phyloP scores from a whole-genome alignment of 2,888 invertebrate genomes.

The Conistra vaccinii region DNA sequence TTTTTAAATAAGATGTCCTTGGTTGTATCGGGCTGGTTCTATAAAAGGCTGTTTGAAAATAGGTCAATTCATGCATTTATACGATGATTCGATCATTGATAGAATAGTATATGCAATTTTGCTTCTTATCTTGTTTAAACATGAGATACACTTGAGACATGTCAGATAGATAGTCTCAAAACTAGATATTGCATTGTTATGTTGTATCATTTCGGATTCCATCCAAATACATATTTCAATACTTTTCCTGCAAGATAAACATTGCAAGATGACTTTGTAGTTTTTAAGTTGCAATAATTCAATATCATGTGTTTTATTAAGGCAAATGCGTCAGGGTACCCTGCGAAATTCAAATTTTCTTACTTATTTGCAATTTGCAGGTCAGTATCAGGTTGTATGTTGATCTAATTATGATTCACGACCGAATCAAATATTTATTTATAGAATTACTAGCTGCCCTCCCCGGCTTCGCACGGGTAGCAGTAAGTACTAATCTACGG shows the following conservation, averaged over 20 bases:
- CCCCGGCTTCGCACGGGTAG: too few relatives aligned
- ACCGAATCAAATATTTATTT: too few relatives aligned
- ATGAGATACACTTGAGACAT: background rate
- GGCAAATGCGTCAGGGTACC: too few relatives aligned
- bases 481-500: too few relatives aligned
- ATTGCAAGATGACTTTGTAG: too few relatives aligned
- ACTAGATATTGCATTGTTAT: background rate
- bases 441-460: too few relatives aligned
- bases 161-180: background rate
- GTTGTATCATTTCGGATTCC: background rate
- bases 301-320: too few relatives aligned
- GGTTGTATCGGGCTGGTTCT: background rate
- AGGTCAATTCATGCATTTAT: background rate
- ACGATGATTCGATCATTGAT: background rate
- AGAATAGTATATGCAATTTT: background rate
- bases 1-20: constrained; percentile 34
- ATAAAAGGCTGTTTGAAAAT: constrained; percentile 1
- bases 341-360: too few relatives aligned
- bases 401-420: too few relatives aligned
- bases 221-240: background rate
- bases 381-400: too few relatives aligned
- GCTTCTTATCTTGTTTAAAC: background rate
- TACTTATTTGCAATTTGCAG: too few relatives aligned
- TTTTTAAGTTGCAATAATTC: too few relatives aligned
- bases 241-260: background rate